Base-by-base conservation (phyloP, 2,888 invertebrate species). In the Ellobium chinense region DNA sequence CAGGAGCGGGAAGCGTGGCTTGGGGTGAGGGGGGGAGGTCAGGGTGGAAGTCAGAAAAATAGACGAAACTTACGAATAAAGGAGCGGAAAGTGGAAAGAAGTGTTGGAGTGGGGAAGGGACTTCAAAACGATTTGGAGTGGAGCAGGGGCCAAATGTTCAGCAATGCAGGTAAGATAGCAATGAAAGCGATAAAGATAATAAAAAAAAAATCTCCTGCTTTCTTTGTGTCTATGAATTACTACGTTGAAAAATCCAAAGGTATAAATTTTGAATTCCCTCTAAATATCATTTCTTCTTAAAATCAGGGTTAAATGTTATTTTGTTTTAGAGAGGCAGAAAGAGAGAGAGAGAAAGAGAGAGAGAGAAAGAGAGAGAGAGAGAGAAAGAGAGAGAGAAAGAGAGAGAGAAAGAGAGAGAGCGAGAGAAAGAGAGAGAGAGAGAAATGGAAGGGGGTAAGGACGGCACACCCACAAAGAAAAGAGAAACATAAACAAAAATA, bases 51-150 rank as follows among this genome's bases (percentile, higher is more conserved):
- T 14, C n/a, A n/a, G n/a, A 7, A 60, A 18, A n/a, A 60, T 14
- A 24, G 7, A 12, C 18, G 46, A 46, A 46, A 46, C 9, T 46
- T 12, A 46, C 46, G 18, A 46, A 7, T 46, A 12, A 12, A 46
- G 7, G 18, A 46, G 9, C 9, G 46, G 7, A 46, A 46, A 46
- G 18, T 46, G 46, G 46, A 46, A 18, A 46, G 18, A 46, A 46
- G 18, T 46, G 7, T 18, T 46, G 46, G 9, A 46, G 18, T 77
- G 58, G 58, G 77, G 46, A 69, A 54, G 68, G 69, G 65, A 77
- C 68, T 68, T 68, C 77, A 69, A 77, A 69, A 68, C 68, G 69
- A 77, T 77, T 69, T 69, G 37, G 69, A 69, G 54, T 18, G 63
- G 68, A 56, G 60, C 34, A 66, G 54, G 60, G 54, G 65, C 77